Base-by-base conservation (phyloP, 2,888 invertebrate species). In the Chydorus sphaericus region DNA sequence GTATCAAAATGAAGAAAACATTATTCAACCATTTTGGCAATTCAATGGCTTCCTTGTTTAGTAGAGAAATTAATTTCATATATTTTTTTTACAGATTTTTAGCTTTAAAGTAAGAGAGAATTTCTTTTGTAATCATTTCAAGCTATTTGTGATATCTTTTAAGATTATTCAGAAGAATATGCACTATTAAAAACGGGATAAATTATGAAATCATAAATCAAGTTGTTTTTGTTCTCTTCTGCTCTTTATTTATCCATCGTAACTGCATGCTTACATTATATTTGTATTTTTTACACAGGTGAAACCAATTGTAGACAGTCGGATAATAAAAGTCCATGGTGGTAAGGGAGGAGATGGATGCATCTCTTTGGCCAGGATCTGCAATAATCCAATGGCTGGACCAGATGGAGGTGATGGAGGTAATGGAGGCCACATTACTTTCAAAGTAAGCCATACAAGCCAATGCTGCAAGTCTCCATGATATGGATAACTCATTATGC, bases 361-460 rank as follows among this genome's bases (percentile, higher is more conserved):
- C 62, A 80, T 93, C 56, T 88, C 91, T 0, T 93, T 98, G 67
- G 71, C 90, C 6, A 81, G 82, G 59, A 72, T 82, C 8, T 89
- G 81, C 77, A 75, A 77, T 55, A 92, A 92, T 65, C 93, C 92
- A 60, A 77, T 76, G 57, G 97, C 90, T 0, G 96, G 96, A 0
- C 96, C 94, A 0, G 89, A 92, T 69, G 96, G 94, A 0, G 97
- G 96, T 0, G 92, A 97, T 69, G 98, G 97, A 0, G 98, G 98
- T 0, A 80, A 87, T 66, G 96, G 96, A 0, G 96, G 90, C 0
- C 96, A 97, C 72, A 84, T 97, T 1, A 78, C 96, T 56, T 85
- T 96, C 61, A 73, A 78, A 72, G 79, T 78, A 64, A 59, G 48
- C 10, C 28, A 30, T 5, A 14, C 14, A 14, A 18, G 5, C 20